Percentiles rank a stretch among this genome's conserved stretches.
These are phyloP conservation scores for Drosophila recens DNA, from an alignment of 2,888 invertebrate genomes.

Conservation along the genomic window DNA sequence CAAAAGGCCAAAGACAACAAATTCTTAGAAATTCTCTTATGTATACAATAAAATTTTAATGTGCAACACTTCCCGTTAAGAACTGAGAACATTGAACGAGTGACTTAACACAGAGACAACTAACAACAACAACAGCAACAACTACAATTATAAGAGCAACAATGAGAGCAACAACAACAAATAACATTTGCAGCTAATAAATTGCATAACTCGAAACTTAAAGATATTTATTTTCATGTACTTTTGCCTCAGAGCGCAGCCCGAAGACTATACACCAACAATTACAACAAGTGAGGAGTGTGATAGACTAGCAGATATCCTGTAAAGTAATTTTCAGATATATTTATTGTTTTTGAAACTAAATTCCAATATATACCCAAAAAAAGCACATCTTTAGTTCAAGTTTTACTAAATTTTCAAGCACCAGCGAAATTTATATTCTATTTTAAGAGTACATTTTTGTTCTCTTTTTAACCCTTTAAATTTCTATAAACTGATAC, in stretches of 20 bases:
- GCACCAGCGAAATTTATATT: neutral
- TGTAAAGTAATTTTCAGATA: too few species aligned
- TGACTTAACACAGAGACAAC: conserved; percentile 31
- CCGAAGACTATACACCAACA: neutral
- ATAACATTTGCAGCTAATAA: conserved; percentile 61
- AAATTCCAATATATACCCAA: too few species aligned
- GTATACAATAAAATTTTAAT: conserved; percentile 62
- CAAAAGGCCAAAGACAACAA: conserved; percentile 38
- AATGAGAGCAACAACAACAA: conserved; percentile 21
- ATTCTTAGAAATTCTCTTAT: conserved; percentile 56
- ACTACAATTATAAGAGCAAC: conserved; percentile 5
- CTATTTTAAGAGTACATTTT: neutral
- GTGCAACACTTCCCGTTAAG: conserved; percentile 63
- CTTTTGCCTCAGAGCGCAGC: conserved; percentile 9
- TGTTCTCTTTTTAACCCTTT: neutral
- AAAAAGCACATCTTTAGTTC: neutral
- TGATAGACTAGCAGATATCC: conserved; percentile 4
- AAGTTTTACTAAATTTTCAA: neutral
- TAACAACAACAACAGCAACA: conserved; percentile 12
- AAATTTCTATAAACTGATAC: conserved; percentile 20
- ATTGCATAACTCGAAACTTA: conserved; percentile 60
- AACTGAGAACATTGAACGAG: conserved; percentile 27
- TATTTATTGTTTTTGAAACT: too few species aligned
- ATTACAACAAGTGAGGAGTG: neutral
- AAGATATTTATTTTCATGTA: conserved; percentile 54